These are phyloP conservation scores for Mycetomoellerius zeteki DNA, from an alignment of 1,140 invertebrate species.

Conservation along the genomic window DNA sequence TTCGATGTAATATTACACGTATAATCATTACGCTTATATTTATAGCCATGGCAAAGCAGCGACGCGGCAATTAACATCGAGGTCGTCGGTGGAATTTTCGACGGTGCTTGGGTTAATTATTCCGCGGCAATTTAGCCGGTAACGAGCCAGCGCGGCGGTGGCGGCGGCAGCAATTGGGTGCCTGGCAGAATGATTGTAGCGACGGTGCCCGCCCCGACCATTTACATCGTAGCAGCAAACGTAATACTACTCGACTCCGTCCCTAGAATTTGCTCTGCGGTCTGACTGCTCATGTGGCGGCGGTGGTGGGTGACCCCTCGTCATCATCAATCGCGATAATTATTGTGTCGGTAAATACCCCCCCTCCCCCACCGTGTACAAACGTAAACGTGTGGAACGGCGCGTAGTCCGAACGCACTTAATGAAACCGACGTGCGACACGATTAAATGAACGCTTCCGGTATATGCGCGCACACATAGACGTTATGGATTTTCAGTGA, in stretches of 20 bases:
- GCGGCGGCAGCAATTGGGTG: constrained; percentile 46
- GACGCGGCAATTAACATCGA: constrained; percentile 63
- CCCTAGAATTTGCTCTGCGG: constrained; percentile 84
- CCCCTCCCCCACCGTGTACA: constrained; percentile 53
- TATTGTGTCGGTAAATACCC: constrained; percentile 85
- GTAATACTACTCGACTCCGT: constrained; percentile 75
- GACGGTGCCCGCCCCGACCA: constrained; percentile 46
- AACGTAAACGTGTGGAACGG: constrained; percentile 54
- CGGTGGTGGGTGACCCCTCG: constrained; percentile 22
- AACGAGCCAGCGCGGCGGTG: constrained; percentile 45
- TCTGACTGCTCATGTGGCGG: constrained; percentile 80
- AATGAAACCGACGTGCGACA: constrained; percentile 60
- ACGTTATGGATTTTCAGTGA: background rate
- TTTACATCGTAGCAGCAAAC: constrained; percentile 64
- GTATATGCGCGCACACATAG: background rate
- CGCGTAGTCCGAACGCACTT: constrained; percentile 64
- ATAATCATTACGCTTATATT: constrained; percentile 31
- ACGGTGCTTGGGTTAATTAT: constrained; percentile 62
- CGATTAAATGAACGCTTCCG: constrained; percentile 74
- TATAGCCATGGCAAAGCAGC: constrained; percentile 16
- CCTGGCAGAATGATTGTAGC: constrained; percentile 54
- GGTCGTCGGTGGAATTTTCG: constrained; percentile 59
- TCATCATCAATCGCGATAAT: constrained; percentile 84
- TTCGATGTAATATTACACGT: constrained; percentile 1
- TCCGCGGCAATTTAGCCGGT: constrained; percentile 60